Percentiles rank a stretch among this genome's conserved stretches.
Conservation (phyloP, 2,113 vertebrate species). For the Salminus brasiliensis region DNA sequence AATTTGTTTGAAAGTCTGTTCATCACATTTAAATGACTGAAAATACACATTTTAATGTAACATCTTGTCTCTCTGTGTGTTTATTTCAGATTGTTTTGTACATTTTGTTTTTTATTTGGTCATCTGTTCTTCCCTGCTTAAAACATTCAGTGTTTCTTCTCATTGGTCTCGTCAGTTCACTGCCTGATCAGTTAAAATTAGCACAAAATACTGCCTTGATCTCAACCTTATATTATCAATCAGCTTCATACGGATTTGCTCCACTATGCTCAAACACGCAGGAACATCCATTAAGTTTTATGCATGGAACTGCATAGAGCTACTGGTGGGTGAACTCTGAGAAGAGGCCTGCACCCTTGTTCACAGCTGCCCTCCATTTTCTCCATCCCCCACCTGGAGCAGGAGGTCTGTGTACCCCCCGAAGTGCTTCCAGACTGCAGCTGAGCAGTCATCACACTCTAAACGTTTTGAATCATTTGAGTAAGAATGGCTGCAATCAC, state of each 20-base stretch:
- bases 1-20: conserved; percentile 19
- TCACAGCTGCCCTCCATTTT: conserved; percentile 50
- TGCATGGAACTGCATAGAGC: conserved; percentile 12
- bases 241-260: too few species aligned
- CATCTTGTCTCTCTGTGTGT: conserved; percentile 10
- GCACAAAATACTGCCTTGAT: too few species aligned
- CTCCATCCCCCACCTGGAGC: conserved; percentile 51
- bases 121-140: background rate
- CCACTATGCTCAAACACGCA: background rate
- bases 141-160: too few species aligned
- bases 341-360: conserved; percentile 48
- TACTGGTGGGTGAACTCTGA: conserved; percentile 6
- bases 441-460: conserved; percentile 52
- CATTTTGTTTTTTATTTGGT: background rate
- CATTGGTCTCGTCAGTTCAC: background rate
- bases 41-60: conserved; percentile 49
- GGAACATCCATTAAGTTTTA: background rate
- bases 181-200: too few species aligned
- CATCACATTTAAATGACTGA: conserved; percentile 35
- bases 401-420: conserved; percentile 56
- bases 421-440: conserved; percentile 74
- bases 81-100: background rate
- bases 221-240: too few species aligned
- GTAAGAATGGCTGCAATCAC: conserved; percentile 52
- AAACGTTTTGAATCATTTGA: conserved; percentile 49